Conservation (phyloP, 2,113 vertebrate species). For the Indicator indicator region DNA sequence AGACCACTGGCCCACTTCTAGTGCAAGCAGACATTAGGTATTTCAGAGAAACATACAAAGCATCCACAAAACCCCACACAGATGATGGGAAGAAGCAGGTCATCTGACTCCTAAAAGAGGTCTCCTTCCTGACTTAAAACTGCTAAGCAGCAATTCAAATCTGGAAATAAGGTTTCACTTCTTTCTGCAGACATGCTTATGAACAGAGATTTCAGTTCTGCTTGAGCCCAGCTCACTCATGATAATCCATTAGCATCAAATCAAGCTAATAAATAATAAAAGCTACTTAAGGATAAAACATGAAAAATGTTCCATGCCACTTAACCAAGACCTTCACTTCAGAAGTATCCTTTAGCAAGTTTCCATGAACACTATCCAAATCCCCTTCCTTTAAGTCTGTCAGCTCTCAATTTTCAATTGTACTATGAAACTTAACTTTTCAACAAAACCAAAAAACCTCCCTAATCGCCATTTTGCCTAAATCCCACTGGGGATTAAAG, state of each 20-base stretch:
- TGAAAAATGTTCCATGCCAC: accelerated
- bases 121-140: neutral
- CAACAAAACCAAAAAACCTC: neutral
- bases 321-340: no score
- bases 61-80: neutral
- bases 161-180: neutral
- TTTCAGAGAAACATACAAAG: neutral
- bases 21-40: neutral
- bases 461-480: neutral
- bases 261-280: neutral
- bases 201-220: neutral
- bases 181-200: neutral
- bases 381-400: neutral
- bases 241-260: neutral
- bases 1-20: neutral
- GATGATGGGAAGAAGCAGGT: neutral
- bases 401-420: neutral
- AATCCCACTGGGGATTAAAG: neutral
- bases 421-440: neutral
- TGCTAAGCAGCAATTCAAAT: neutral
- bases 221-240: neutral
- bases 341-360: neutral
- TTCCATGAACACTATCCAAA: neutral
- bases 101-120: accelerated
- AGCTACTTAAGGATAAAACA: neutral